These are phyloP conservation scores for Macrotus californicus DNA, from an alignment of 2,113 vertebrate species.

Conservation along the genomic window DNA sequence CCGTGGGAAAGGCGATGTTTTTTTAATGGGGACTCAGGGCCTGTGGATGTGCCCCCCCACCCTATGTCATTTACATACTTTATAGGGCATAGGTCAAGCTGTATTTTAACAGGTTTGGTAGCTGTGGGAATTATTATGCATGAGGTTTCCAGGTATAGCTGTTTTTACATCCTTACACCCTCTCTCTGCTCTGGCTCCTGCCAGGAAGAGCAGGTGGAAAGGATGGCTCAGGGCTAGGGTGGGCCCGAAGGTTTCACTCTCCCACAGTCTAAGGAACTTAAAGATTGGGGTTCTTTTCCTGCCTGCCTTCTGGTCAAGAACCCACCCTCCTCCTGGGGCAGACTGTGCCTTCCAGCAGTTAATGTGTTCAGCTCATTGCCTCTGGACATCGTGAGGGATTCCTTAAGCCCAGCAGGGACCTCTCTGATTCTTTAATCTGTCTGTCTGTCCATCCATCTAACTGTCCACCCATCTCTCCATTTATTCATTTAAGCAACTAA, in stretches of 20 bases:
- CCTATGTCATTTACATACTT: conserved; percentile 64
- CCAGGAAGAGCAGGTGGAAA: not conserved
- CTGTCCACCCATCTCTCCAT: not conserved
- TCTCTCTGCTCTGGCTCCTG: not conserved
- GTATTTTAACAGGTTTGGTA: conserved; percentile 32
- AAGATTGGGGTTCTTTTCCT: not conserved
- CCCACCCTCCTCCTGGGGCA: not conserved
- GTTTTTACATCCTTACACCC: not conserved
- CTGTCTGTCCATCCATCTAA: not conserved
- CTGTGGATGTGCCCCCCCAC: not conserved
- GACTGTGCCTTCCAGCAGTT: not conserved
- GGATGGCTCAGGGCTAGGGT: too few relatives aligned
- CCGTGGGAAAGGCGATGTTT: conserved; percentile 65
- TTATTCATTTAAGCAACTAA: not conserved
- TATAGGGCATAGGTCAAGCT: conserved; percentile 19
- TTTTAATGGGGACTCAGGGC: conserved; percentile 69
- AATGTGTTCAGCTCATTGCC: not conserved
- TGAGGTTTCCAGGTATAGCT: not conserved
- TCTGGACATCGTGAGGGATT: not conserved
- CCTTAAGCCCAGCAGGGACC: not conserved
- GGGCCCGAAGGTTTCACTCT: not conserved
- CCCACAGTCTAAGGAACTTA: not conserved
- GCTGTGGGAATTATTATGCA: not conserved
- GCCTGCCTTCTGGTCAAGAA: not conserved
- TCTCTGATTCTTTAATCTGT: not conserved